Base-by-base conservation (phyloP, 1,140 invertebrate species). In the Drosophila erecta region DNA sequence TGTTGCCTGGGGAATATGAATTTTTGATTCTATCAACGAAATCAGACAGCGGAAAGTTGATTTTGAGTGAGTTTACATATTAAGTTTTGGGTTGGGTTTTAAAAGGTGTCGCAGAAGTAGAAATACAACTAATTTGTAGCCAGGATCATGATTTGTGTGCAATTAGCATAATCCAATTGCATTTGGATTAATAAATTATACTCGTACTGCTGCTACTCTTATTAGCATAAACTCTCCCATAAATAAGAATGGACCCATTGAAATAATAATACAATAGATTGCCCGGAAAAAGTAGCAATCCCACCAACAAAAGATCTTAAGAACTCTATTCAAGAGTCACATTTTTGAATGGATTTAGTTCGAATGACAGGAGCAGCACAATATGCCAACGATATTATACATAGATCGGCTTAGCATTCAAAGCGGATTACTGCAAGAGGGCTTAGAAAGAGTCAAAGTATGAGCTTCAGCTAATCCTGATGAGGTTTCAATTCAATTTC, bases 261-360 rank as follows among this genome's bases (percentile, higher is more conserved):
- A 61, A 61, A 35, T 43, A 8, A 3, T 10, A 27, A 38, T 5
- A 69, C 62, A 70, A 70, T 38, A 66, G 66, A 53, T 10, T 55
- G 41, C 24, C 41, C 40, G 66, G 27, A 70, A 70, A 70, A 70
- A 70, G 66, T 70, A 70, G 66, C 66, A 70, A 70, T 70, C 66
- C n/a, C 41, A 10, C 4, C 10, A 24, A 70, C 66, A 70, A 70
- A 70, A 70, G 66, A 12, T 46, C 64, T 35, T 49, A 70, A 70
- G 64, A 70, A 43, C 43, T 49, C 66, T 70, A 49, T 70, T 70
- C 35, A 70, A 3, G 41, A 17, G 24, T 40, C 64, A 70, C 49
- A 70, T 70, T 69, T 43, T 65, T 56, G 66, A 69, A 69, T 70
- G 66, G 41, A 53, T 61, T 44, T 62, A 27, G 27, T 41, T 41